These are phyloP conservation scores for Pseudoatta argentina DNA, from an alignment of 1,140 invertebrate genomes.

Conservation along the genomic window DNA sequence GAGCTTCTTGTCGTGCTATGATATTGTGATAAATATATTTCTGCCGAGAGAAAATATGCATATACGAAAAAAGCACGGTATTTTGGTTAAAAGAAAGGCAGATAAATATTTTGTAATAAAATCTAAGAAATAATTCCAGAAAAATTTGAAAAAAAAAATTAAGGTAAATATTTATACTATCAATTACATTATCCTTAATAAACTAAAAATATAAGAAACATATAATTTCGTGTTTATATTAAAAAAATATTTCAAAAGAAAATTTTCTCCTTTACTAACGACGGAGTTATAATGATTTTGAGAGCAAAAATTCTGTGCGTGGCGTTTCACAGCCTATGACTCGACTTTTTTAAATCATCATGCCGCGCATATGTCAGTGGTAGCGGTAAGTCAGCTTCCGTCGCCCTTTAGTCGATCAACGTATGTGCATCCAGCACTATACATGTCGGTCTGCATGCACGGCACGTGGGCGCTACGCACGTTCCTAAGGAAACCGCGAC, in stretches of 20 bases:
- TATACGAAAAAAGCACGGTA: too few species aligned
- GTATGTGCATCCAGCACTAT: conserved; percentile 45
- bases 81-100: background rate
- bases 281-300: background rate
- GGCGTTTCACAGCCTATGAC: background rate
- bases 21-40: conserved; percentile 14
- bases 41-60: background rate
- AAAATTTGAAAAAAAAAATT: background rate
- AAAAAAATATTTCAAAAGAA: background rate
- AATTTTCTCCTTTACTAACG: background rate
- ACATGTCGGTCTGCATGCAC: conserved; percentile 33
- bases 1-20: conserved; percentile 12
- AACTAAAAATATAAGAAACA: background rate
- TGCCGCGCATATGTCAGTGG: conserved; percentile 44
- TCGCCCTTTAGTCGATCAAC: conserved; percentile 64
- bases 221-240: background rate
- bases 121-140: background rate
- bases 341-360: conserved; percentile 28
- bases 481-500: conserved; percentile 70
- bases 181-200: background rate
- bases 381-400: conserved; percentile 42
- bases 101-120: background rate
- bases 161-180: background rate
- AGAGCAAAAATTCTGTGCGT: background rate
- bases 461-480: conserved; percentile 64